Evolutionary conservation across 2,113 vertebrate genomes (phyloP), one percentile per base, ranked within the genome.

Genomic region (Conger conger): DNA sequence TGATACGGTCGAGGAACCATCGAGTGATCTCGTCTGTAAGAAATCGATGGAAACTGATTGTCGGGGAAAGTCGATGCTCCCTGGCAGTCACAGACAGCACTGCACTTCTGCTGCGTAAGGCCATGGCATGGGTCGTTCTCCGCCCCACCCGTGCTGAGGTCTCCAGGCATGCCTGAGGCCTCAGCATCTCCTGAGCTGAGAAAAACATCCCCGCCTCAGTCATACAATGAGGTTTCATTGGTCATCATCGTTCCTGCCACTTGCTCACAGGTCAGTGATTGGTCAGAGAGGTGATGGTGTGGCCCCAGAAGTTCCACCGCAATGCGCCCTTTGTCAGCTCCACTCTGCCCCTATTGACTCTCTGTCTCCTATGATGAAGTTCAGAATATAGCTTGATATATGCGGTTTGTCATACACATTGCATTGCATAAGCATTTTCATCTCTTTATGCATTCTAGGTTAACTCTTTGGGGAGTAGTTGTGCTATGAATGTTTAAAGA

Each of bases 21-120:
- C 3, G 60, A 68, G 60, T 73, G 68, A 73, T 73, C 68, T 73
- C n/a, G 30, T 7, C 1, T 27, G 68, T 73, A 50, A 50, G 11
- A 50, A 9, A 50, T 50, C 45, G 45, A 50, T 50, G 45, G 8
- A 50, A 50, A 50, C 45, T 13, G 45, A 50, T 13, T 50, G 45
- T 50, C 45, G 23, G 5, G 42, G 42, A 50, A 81, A 76, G 82
- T 89, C 63, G 90, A 94, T 93, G 87, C 53, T 23, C 57, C 82
- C 90, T 93, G 93, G 92, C 92, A 85, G 92, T 88, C 90, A 88
- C 82, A 1, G 82, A 91, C 37, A 84, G 89, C 82, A 77, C 86
- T 2, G 83, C 78, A 83, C 88, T 45, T 79, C 91, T 93, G 93
- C 93, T 91, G 91, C 88, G 92, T 94, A 93, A 91, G 92, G 91